Evolutionary conservation across 2,113 vertebrate species (phyloP), one percentile per base, ranked within the genome.

Genomic region (Leptosomus discolor): DNA sequence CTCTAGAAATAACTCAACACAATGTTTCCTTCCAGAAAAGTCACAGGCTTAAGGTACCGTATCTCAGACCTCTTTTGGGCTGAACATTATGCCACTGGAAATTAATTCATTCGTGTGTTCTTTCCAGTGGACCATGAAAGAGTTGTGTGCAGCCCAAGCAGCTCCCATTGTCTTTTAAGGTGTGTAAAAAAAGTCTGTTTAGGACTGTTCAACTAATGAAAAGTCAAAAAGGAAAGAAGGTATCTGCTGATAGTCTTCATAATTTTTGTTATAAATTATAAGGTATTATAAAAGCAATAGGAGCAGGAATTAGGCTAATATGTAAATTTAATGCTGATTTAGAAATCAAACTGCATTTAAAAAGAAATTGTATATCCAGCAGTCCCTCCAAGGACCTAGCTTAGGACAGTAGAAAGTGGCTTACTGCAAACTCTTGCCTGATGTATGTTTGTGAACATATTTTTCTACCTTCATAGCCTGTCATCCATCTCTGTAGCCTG

Each of bases 361-460:
- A 57, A 11, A 36, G 5, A 50, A 56, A 21, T 17, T 64, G 18
- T 19, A 10, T 65, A 26, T 60, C 23, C 15, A 56, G 8, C 45
- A 21, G 34, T 50, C 15, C 14, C 15, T 45, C 21, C 12, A 27
- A 58, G 24, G 41, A 32, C 39, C 30, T 45, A 45, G 8, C 34
- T 79, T 15, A 8, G 50, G 36, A 29, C 7, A 34, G 16, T 15
- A 64, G 56, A 48, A 84, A 34, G 34, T 1, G 7, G 24, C 16
- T 64, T 75, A 16, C 67, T 69, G 30, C n/a, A 29, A 16, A 43
- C 19, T 79, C 34, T 69, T 37, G 8, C 9, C n/a, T 30, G 22
- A 27, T 1, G 14, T 20, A 1, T 54, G 21, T 56, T 63, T 84
- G 24, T 64, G 26, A 75, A 41, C 6, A 2, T 1, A 0, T 30